Evolutionary conservation across 2,888 invertebrate genomes (phyloP), one percentile per base, ranked within the genome.

Genomic region (Oxyscelio sp.): DNA sequence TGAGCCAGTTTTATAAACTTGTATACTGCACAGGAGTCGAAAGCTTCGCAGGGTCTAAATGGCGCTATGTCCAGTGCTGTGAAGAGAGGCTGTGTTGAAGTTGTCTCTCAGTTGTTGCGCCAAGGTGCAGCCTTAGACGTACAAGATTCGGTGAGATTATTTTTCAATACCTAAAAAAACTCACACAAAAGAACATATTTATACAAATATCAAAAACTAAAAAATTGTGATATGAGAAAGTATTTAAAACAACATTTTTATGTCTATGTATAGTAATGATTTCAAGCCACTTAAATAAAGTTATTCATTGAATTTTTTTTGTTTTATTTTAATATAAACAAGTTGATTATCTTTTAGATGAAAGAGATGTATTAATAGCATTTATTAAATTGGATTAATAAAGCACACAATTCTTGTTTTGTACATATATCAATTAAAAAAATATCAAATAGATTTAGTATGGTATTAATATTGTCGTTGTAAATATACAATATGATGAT

Each of bases 51-150:
- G 87, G 92, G 92, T 90, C 92, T 94, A 63, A 91, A 92, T 84
- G 92, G 92, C 90, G 92, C 93, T 87, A 92, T 94, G 89, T 91
- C 93, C 86, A 94, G 92, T 87, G 93, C 94, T 79, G 94, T 93
- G 63, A 94, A 92, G 87, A 91, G 94, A 82, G 93, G 94, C 85
- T 94, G 94, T 86, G 87, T 93, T 77, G 93, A 94, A 87, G 92
- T 93, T 79, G 92, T 93, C 48, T 93, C 92, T 78, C 93, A 92
- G 82, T 91, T 94, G 85, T 86, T 94, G 68, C 90, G 91, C 74
- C 94, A 94, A 89, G 94, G 94, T 88, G 94, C 94, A 65, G 91
- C 93, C 48, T 83, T 94, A 86, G 91, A 93, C 83, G 88, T 92
- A 63, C 91, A 92, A 90, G 92, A 94, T 88, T 91, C 90, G 90